phyloP scores from a whole-genome alignment of 2,888 invertebrate genomes.

The Drosophila formosana region DNA sequence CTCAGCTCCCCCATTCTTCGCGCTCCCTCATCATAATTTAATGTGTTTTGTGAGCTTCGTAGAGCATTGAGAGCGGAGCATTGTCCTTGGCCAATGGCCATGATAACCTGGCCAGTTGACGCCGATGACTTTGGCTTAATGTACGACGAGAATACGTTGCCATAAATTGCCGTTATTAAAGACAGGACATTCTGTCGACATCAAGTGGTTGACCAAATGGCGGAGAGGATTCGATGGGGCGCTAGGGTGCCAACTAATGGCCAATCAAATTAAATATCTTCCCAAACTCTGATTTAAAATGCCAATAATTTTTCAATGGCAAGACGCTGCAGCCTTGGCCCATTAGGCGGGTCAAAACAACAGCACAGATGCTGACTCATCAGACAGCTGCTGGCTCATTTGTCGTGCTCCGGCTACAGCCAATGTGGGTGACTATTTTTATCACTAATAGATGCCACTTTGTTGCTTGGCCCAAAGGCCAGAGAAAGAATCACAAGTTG shows the following conservation, averaged over 20 bases:
- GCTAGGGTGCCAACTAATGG: slow-evolving; percentile 35
- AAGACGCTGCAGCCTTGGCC: slow-evolving; percentile 33
- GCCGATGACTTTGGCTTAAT: slow-evolving; percentile 46
- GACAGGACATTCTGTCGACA: slow-evolving; percentile 43
- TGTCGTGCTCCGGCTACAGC: slow-evolving; percentile 43
- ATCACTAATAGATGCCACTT: slow-evolving; percentile 78
- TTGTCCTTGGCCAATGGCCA: slow-evolving; percentile 15
- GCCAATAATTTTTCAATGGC: slow-evolving; percentile 64
- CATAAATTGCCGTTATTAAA: slow-evolving; percentile 61
- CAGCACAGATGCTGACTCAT: slow-evolving; percentile 69
- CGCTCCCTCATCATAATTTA: slow-evolving; percentile 53
- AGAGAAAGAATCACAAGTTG: slow-evolving; percentile 69
- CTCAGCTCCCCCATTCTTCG: no score
- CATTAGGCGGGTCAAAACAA: slow-evolving; percentile 37
- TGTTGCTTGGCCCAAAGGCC: slow-evolving; percentile 49
- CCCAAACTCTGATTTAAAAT: slow-evolving; percentile 64
- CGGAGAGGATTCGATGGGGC: background rate
- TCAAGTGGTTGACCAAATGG: slow-evolving; percentile 33
- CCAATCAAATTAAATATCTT: slow-evolving; percentile 56
- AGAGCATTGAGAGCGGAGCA: background rate
- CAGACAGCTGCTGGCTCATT: slow-evolving; percentile 69
- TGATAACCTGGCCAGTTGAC: slow-evolving; percentile 40
- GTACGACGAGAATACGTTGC: slow-evolving; percentile 30
- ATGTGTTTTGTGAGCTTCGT: slow-evolving; percentile 19
- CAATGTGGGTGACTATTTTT: slow-evolving; percentile 62